Evolutionary conservation across 2,888 invertebrate genomes (phyloP).

Genomic region (Lucinisca nassula): DNA sequence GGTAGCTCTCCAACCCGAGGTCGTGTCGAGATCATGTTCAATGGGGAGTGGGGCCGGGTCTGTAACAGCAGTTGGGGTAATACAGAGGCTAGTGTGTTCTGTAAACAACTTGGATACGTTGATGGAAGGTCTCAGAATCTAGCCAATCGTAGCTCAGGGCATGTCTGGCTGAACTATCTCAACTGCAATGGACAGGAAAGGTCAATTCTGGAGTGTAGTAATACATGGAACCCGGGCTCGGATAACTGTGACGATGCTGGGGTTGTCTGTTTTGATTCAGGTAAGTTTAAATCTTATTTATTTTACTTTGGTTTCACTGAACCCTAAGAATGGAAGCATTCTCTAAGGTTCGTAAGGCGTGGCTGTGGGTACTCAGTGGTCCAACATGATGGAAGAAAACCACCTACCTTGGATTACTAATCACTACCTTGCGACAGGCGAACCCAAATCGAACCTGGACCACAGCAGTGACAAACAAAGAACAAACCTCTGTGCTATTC

Average conservation of each 20-base stretch:
- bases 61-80: constrained; percentile 75
- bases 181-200: constrained; percentile 92
- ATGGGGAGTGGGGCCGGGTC: constrained; percentile 76
- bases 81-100: constrained; percentile 75
- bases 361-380: too few relatives aligned
- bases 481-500: too few relatives aligned
- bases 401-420: too few relatives aligned
- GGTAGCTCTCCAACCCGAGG: constrained; percentile 62
- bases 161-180: constrained; percentile 91
- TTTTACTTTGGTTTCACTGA: too few relatives aligned
- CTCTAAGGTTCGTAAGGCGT: too few relatives aligned
- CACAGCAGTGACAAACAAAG: too few relatives aligned
- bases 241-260: constrained; percentile 75
- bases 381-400: too few relatives aligned
- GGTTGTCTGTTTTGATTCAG: constrained; percentile 75
- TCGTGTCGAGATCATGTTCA: constrained; percentile 71
- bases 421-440: too few relatives aligned
- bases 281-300: too few relatives aligned
- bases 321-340: too few relatives aligned
- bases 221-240: constrained; percentile 74
- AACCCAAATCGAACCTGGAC: too few relatives aligned
- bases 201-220: constrained; percentile 90
- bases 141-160: constrained; percentile 43
- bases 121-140: constrained; percentile 67
- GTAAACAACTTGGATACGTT: constrained; percentile 71